phyloP scores from a whole-genome alignment of 2,888 invertebrate genomes.

The Acleris sparsana region DNA sequence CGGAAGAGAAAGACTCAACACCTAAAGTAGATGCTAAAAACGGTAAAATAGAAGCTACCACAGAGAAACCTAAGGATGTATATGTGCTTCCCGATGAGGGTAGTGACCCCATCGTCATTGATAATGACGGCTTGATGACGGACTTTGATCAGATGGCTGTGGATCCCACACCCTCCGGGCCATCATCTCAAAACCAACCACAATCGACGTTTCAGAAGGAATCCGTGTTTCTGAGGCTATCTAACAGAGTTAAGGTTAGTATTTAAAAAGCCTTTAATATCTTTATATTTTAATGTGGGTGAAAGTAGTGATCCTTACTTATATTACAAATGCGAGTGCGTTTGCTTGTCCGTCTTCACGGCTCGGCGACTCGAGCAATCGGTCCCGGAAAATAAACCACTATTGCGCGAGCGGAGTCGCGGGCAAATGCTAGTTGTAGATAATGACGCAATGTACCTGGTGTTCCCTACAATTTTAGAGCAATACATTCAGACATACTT shows the following conservation, averaged over 20 bases:
- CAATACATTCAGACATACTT: too few relatives aligned
- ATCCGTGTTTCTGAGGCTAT: conserved; percentile 97
- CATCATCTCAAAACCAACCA: conserved; percentile 56
- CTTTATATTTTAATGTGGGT: too few relatives aligned
- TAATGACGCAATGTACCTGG: too few relatives aligned
- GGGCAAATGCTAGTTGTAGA: too few relatives aligned
- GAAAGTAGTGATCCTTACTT: too few relatives aligned
- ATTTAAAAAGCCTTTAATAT: conserved; percentile 1
- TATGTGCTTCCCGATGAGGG: conserved; percentile 55
- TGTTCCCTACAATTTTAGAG: too few relatives aligned
- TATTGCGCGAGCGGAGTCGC: too few relatives aligned
- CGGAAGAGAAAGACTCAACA: conserved; percentile 57
- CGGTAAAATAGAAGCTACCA: conserved; percentile 54
- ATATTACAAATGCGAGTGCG: too few relatives aligned
- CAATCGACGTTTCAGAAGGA: conserved; percentile 88
- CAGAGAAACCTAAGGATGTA: conserved; percentile 65
- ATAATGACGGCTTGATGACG: conserved; percentile 78
- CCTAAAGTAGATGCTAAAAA: conserved; percentile 59
- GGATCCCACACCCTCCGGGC: conserved; percentile 71
- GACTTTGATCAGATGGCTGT: conserved; percentile 81
- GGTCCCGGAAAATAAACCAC: too few relatives aligned
- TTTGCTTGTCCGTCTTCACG: too few relatives aligned
- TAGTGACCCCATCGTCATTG: conserved; percentile 66
- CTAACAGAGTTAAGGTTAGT: conserved; percentile 95
- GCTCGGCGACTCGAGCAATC: too few relatives aligned